Percentiles rank a stretch among this genome's conserved stretches.
Conservation (phyloP, 1,140 invertebrate genomes). For the Halictus rubicundus region DNA sequence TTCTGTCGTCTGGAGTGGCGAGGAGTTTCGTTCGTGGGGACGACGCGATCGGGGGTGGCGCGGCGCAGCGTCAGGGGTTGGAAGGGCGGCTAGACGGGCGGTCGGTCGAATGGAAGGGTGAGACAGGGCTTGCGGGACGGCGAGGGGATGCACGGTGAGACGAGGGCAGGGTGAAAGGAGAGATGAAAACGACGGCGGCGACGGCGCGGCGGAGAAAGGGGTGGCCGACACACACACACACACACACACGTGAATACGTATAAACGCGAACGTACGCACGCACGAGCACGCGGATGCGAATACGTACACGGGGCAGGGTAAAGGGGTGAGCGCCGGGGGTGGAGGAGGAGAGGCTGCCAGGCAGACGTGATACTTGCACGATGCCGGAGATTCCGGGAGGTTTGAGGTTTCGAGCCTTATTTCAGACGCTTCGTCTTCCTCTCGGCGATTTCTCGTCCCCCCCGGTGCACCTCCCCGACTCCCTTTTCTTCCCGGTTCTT, state of each 20-base stretch:
- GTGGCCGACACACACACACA: slow-evolving; percentile 24
- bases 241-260: no score
- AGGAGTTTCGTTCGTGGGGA: slow-evolving; percentile 49
- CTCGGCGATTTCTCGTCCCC: slow-evolving; percentile 45
- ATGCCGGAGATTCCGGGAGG: slow-evolving; percentile 56
- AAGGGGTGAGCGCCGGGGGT: slow-evolving; percentile 1
- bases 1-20: slow-evolving; percentile 59
- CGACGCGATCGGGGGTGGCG: slow-evolving; percentile 41
- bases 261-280: no score
- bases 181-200: slow-evolving; percentile 63
- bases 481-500: slow-evolving; percentile 46
- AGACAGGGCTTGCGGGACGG: slow-evolving; percentile 21
- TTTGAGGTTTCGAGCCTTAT: slow-evolving; percentile 58
- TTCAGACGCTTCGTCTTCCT: slow-evolving; percentile 60
- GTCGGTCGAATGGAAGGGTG: slow-evolving; percentile 47
- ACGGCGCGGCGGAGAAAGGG: slow-evolving; percentile 43
- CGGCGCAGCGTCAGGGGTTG: slow-evolving; percentile 22
- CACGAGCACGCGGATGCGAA: no score
- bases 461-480: neutral
- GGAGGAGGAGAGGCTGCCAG: slow-evolving; percentile 21
- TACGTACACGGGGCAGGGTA: neutral
- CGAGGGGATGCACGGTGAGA: slow-evolving; percentile 34
- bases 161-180: slow-evolving; percentile 59
- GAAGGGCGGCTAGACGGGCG: slow-evolving; percentile 44
- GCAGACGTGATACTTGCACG: slow-evolving; percentile 59